Evolutionary conservation across 2,797 vertebrate genomes (phyloP).

Genomic region (Benthosema pterotum): DNA sequence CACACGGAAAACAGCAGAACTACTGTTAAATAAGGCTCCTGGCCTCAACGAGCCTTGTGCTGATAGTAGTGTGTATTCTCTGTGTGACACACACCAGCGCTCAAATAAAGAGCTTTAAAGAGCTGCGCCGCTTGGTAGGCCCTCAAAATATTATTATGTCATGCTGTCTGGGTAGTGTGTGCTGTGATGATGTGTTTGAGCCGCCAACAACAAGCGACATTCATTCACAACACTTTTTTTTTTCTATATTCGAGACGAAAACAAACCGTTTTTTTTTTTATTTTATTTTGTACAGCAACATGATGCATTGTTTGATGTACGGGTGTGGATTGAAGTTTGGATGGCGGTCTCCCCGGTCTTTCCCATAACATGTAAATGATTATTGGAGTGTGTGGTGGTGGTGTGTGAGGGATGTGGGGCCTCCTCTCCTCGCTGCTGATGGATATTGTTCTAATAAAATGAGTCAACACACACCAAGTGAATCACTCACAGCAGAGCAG

Average conservation of each 20-base stretch:
- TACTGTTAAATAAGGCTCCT: no score
- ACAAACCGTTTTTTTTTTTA: constrained; percentile 10
- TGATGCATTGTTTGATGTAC: constrained; percentile 26
- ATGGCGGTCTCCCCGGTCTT: constrained; percentile 25
- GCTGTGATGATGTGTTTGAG: background rate
- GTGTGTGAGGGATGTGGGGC: constrained; percentile 28
- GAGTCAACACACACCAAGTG: constrained; percentile 51
- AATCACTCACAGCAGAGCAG: constrained; percentile 53
- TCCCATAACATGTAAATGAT: constrained; percentile 50
- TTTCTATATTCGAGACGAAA: no score
- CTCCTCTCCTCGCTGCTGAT: constrained; percentile 41
- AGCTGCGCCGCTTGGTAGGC: no score
- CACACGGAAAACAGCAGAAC: no score
- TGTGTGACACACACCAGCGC: no score
- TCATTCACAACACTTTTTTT: no score
- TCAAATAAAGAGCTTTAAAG: no score
- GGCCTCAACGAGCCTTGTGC: no score
- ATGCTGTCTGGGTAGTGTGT: no score
- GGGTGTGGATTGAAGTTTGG: constrained; percentile 27
- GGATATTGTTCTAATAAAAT: constrained; percentile 50
- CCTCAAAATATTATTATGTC: no score
- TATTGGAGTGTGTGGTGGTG: constrained; percentile 47
- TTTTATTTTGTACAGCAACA: constrained; percentile 16
- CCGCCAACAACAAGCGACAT: background rate
- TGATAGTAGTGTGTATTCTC: no score